Evolutionary conservation across 2,797 vertebrate genomes (phyloP).

Genomic region (Megaceryle alcyon): DNA sequence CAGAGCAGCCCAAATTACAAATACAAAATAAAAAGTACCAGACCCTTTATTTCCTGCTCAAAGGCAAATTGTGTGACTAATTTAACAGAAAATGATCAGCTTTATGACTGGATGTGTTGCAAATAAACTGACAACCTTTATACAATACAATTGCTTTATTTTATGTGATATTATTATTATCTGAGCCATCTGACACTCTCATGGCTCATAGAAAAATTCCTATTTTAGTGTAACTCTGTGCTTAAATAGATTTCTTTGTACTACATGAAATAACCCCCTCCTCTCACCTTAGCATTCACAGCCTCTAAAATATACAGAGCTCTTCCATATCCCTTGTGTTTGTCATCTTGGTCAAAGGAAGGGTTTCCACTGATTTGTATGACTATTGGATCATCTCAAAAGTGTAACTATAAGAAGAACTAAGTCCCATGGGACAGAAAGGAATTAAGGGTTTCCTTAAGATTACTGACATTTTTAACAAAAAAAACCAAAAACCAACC

Average conservation of each 20-base stretch:
- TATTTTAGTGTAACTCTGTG: constrained; percentile 17
- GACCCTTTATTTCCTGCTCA: constrained; percentile 44
- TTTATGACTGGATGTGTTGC: constrained; percentile 45
- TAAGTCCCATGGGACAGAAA: not conserved
- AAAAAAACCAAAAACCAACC: not conserved
- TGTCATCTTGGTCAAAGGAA: not conserved
- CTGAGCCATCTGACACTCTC: constrained; percentile 64
- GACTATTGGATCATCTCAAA: not conserved
- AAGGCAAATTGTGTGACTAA: constrained; percentile 43
- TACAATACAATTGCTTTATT: constrained; percentile 52
- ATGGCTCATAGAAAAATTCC: constrained; percentile 45
- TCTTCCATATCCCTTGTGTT: not conserved
- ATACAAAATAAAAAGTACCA: constrained; percentile 19
- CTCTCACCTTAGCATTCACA: not conserved
- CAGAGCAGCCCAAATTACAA: constrained; percentile 21
- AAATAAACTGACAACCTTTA: constrained; percentile 64
- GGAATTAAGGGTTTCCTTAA: not conserved
- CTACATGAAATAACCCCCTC: constrained; percentile 13
- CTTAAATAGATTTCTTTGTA: constrained; percentile 43
- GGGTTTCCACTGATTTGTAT: not conserved
- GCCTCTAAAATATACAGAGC: not conserved
- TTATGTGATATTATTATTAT: constrained; percentile 68
- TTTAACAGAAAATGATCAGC: constrained; percentile 53
- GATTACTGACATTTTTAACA: not conserved
- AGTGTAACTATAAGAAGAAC: not conserved